These are phyloP conservation scores for Linyphia triangularis DNA, from an alignment of 2,888 invertebrate genomes.

Conservation along the genomic window DNA sequence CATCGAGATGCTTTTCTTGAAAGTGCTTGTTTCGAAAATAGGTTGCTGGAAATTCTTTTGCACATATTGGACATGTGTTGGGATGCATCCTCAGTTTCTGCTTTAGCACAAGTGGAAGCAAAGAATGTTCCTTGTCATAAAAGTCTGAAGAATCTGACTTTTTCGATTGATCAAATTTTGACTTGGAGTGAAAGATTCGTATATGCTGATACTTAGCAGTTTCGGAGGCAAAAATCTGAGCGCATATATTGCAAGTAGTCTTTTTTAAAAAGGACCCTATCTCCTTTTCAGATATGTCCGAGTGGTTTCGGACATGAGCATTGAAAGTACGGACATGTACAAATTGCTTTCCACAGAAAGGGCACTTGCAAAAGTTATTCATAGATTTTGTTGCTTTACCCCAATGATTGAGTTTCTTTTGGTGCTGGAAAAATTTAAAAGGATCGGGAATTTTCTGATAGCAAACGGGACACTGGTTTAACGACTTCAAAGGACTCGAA, in stretches of 20 bases:
- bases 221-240: conserved; percentile 57
- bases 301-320: conserved; percentile 62
- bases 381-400: conserved; percentile 66
- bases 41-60: conserved; percentile 50
- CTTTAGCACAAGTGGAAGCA: conserved; percentile 42
- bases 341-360: conserved; percentile 70
- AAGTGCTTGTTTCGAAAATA: conserved; percentile 61
- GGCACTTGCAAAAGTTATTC: conserved; percentile 54
- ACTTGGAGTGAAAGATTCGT: conserved; percentile 41
- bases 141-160: background rate
- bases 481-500: background rate
- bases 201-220: conserved; percentile 50
- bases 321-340: conserved; percentile 47
- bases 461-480: conserved; percentile 66
- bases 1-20: conserved; percentile 39
- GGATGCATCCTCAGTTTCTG: conserved; percentile 55
- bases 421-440: conserved; percentile 56
- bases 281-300: conserved; percentile 40
- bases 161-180: background rate
- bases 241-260: conserved; percentile 65
- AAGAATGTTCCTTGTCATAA: conserved; percentile 35
- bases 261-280: conserved; percentile 60
- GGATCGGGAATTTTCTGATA: conserved; percentile 53
- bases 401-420: conserved; percentile 66
- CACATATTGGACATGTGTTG: conserved; percentile 62